Base-by-base conservation (phyloP, 1,140 invertebrate species). In the Anastrepha obliqua region DNA sequence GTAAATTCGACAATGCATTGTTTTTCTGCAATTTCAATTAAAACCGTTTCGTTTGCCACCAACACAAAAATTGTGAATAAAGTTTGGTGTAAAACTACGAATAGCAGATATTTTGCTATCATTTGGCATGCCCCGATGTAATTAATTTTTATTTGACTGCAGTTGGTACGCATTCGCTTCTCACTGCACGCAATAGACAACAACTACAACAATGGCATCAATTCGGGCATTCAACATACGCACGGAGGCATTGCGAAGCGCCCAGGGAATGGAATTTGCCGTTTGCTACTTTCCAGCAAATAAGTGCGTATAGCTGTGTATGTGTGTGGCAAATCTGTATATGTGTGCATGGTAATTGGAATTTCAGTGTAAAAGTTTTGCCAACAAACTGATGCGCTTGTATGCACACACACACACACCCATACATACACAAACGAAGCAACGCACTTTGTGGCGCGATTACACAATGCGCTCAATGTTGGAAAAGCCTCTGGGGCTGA, bases 141-240 rank as follows among this genome's bases (percentile, higher is more conserved):
- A 67, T 67, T 20, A 42, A 42, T 67, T 67, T 67, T 67, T 67
- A 42, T 67, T 67, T 11, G 64, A 29, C 64, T 67, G 64, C 64
- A 42, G 29, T 67, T 67, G 64, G 64, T 29, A 67, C 29, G 39
- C 8, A 62, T 62, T 15, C 60, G 60, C 60, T 17, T 39, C 7
- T 2, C 64, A 65, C 5, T 29, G 11, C 65, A 67, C 29, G 29
- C 64, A 42, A 67, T 9, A 67, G 64, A 11, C 20, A 67, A 67
- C 8, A 67, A 67, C 1, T 20, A 29, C 29, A 67, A 67, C 55
- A 39, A 29, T 11, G 64, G 11, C 29, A 7, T 20, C 65, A 42
- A 20, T 20, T 64, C 0, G 39, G 20, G 64, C 29, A 67, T 6
- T 4, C 3, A 62, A n/a, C 62, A 64, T 15, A 20, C 15, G 17